Evolutionary conservation across 2,888 invertebrate genomes (phyloP).

Genomic region (Limnephilus lunatus): DNA sequence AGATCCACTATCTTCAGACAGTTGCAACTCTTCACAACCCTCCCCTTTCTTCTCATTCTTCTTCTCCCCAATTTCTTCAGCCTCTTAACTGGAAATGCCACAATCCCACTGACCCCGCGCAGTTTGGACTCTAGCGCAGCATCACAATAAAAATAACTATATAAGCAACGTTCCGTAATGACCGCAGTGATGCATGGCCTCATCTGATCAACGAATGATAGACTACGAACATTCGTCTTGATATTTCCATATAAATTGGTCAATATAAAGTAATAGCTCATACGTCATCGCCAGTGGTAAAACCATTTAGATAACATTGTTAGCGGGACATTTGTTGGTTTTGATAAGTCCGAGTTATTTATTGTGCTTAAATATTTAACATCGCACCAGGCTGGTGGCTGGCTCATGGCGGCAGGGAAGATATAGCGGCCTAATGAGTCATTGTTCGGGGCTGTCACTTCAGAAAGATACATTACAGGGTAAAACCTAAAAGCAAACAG

Average conservation of each 20-base stretch:
- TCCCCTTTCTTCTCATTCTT: too few relatives aligned
- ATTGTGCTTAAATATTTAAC: constrained; percentile 42
- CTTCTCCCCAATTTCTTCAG: background rate
- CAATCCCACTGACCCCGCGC: background rate
- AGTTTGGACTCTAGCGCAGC: background rate
- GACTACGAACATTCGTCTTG: constrained; percentile 19
- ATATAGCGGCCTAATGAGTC: constrained; percentile 47
- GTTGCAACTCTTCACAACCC: too few relatives aligned
- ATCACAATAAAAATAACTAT: background rate
- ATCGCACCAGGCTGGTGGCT: background rate
- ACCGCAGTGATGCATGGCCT: background rate
- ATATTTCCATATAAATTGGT: constrained; percentile 57
- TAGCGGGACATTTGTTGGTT: constrained; percentile 27
- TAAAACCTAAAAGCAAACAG: constrained; percentile 55
- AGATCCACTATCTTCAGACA: background rate
- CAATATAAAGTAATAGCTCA: constrained; percentile 60
- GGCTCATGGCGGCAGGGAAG: background rate
- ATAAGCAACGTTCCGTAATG: background rate
- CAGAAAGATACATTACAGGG: constrained; percentile 60
- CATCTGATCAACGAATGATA: background rate
- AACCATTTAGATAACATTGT: constrained; percentile 62
- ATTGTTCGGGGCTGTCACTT: constrained; percentile 63
- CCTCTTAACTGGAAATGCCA: background rate
- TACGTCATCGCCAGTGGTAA: constrained; percentile 59
- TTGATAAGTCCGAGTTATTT: constrained; percentile 51